These are phyloP conservation scores for Melolontha melolontha DNA, from an alignment of 2,888 invertebrate species.

Conservation along the genomic window DNA sequence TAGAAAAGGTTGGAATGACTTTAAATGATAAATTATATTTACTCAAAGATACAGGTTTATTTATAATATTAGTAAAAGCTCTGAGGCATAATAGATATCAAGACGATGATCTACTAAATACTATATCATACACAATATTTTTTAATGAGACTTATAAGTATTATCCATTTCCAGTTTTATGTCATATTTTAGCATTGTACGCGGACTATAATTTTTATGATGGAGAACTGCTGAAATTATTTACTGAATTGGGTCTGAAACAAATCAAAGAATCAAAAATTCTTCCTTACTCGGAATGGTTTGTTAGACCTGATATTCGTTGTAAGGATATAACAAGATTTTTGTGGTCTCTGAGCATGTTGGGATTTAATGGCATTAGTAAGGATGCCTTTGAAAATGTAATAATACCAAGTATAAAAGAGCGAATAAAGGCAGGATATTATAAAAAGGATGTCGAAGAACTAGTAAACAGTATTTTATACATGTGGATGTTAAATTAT, in stretches of 20 bases:
- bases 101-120: slow-evolving; percentile 60
- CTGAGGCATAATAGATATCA: slow-evolving; percentile 61
- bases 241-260: slow-evolving; percentile 56
- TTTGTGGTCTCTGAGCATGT: slow-evolving; percentile 63
- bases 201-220: slow-evolving; percentile 62
- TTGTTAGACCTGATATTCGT: slow-evolving; percentile 53
- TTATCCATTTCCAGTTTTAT: slow-evolving; percentile 60
- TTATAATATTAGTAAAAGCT: slow-evolving; percentile 64
- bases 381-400: slow-evolving; percentile 54
- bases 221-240: slow-evolving; percentile 55
- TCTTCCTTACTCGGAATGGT: slow-evolving; percentile 13
- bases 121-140: slow-evolving; percentile 61
- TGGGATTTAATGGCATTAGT: slow-evolving; percentile 56
- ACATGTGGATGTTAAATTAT: slow-evolving; percentile 64
- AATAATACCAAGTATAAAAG: slow-evolving; percentile 57
- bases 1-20: slow-evolving; percentile 56
- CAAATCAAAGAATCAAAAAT: slow-evolving; percentile 51
- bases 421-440: slow-evolving; percentile 53
- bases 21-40: slow-evolving; percentile 60
- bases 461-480: slow-evolving; percentile 60
- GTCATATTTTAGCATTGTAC: slow-evolving; percentile 64
- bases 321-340: slow-evolving; percentile 66
- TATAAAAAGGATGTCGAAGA: slow-evolving; percentile 54
- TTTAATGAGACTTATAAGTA: slow-evolving; percentile 58
- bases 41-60: slow-evolving; percentile 61